These are phyloP conservation scores for Camponotus floridanus DNA, from an alignment of 1,140 invertebrate genomes.

Conservation along the genomic window DNA sequence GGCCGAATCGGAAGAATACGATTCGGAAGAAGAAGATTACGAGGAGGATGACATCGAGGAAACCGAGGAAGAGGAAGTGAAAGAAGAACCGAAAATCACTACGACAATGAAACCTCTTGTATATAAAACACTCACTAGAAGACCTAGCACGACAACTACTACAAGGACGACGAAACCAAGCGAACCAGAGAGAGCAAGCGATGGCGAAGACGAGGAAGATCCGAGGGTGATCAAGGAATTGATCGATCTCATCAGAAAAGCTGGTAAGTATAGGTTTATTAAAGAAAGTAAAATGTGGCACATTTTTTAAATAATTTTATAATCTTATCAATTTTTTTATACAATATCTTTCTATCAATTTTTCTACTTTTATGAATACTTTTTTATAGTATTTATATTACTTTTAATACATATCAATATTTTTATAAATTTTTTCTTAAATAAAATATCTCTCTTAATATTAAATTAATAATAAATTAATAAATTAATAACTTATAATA, in stretches of 20 bases:
- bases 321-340: neutral
- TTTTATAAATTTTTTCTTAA: neutral
- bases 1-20: conserved; percentile 86
- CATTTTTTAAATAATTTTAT: neutral
- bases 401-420: neutral
- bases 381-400: neutral
- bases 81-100: conserved; percentile 78
- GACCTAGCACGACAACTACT: conserved; percentile 75
- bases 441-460: neutral
- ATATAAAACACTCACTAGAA: conserved; percentile 84
- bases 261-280: conserved; percentile 83
- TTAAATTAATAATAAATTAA: too few relatives aligned
- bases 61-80: conserved; percentile 74
- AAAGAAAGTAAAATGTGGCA: neutral
- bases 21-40: conserved; percentile 88
- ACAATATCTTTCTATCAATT: neutral
- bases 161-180: conserved; percentile 68
- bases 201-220: conserved; percentile 89
- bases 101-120: conserved; percentile 79
- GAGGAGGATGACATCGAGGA: conserved; percentile 81
- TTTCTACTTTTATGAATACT: neutral
- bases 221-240: conserved; percentile 94
- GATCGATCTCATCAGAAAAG: conserved; percentile 94
- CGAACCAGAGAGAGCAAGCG: conserved; percentile 42
- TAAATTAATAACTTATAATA: neutral